A percentile compares a stretch with the other conserved stretches of the same genome.
These are phyloP conservation scores for Dermatemys mawii DNA, from an alignment of 2,113 vertebrate genomes.

Conservation along the genomic window DNA sequence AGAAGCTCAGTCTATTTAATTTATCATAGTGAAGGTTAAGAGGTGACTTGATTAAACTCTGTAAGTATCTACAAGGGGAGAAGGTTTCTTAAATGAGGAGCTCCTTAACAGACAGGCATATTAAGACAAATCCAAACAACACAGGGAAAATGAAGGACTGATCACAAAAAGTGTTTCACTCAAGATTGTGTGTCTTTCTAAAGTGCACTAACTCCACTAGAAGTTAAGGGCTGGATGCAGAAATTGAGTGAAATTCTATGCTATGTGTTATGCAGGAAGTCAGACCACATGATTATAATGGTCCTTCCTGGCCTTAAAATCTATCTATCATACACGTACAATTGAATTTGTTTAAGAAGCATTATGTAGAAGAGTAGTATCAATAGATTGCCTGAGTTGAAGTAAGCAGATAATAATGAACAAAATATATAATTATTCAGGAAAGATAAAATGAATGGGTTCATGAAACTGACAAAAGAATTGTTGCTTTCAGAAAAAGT, in stretches of 20 bases:
- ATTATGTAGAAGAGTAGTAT: neutral
- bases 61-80: neutral
- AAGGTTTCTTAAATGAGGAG: neutral
- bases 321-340: neutral
- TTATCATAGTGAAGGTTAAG: neutral
- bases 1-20: neutral
- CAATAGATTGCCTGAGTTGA: neutral
- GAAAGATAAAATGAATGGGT: neutral
- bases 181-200: neutral
- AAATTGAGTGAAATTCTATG: neutral
- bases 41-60: neutral
- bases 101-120: neutral
- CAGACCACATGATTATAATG: neutral
- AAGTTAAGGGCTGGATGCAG: neutral
- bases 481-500: neutral
- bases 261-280: neutral
- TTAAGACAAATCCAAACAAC: neutral
- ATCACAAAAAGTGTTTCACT: neutral
- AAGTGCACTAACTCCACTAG: neutral
- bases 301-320: neutral
- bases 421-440: neutral
- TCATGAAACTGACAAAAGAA: neutral
- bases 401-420: slow-evolving; percentile 15
- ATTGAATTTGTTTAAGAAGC: neutral
- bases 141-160: neutral